Evolutionary conservation across 2,888 invertebrate genomes (phyloP).

Genomic region (Nomada lathburiana): DNA sequence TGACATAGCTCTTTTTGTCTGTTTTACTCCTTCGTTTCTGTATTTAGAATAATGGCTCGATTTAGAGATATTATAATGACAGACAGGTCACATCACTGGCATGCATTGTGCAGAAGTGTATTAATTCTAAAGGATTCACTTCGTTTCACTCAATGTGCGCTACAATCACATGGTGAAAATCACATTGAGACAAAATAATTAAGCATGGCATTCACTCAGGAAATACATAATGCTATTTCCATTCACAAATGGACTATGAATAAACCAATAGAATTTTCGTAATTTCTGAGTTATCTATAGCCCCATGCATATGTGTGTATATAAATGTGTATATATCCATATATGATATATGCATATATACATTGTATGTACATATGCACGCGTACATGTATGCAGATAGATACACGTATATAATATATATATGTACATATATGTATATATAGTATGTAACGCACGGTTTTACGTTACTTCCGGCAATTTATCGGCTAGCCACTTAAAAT

Average conservation of each 20-base stretch:
- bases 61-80: conserved; percentile 29
- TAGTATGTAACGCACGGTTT: conserved; percentile 73
- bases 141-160: conserved; percentile 30
- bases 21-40: not conserved
- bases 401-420: conserved; percentile 25
- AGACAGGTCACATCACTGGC: conserved; percentile 32
- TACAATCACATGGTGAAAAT: conserved; percentile 38
- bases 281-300: conserved; percentile 77
- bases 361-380: conserved; percentile 28
- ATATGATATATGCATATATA: conserved; percentile 28
- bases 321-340: conserved; percentile 55
- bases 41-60: not conserved
- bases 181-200: conserved; percentile 13
- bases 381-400: conserved; percentile 45
- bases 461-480: conserved; percentile 85
- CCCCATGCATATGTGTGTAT: conserved; percentile 57
- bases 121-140: conserved; percentile 43
- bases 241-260: conserved; percentile 44
- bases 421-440: conserved; percentile 44
- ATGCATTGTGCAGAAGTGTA: conserved; percentile 31
- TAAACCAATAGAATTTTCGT: conserved; percentile 67
- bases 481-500: conserved; percentile 74
- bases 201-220: conserved; percentile 22
- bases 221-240: conserved; percentile 31
- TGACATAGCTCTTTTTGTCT: not conserved